Conservation (phyloP, 1,140 invertebrate genomes). For the Drosophila micromelanica region DNA sequence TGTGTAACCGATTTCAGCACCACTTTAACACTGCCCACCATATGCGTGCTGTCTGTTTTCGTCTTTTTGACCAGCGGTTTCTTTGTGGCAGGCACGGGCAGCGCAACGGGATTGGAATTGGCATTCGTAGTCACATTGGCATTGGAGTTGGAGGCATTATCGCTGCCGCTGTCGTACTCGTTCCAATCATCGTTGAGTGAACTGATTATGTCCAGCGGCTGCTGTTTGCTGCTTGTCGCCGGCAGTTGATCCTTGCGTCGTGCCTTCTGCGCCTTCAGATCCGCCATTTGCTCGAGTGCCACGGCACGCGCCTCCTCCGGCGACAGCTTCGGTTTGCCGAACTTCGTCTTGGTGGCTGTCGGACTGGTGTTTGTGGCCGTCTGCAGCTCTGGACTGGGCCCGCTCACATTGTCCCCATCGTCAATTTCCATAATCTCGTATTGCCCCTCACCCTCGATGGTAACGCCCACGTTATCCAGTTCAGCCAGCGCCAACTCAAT, state of each 20-base stretch:
- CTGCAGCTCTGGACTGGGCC: constrained; percentile 26
- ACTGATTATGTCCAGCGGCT: constrained; percentile 56
- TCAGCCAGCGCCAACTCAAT: constrained; percentile 53
- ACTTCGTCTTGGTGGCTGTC: constrained; percentile 15
- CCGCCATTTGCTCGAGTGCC: constrained; percentile 75
- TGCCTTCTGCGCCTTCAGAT: constrained; percentile 42
- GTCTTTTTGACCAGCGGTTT: constrained; percentile 6
- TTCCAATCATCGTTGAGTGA: constrained; percentile 78
- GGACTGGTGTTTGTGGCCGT: background rate
- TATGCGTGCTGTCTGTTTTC: constrained; percentile 4
- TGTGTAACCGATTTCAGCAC: constrained; percentile 34
- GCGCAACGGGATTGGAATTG: constrained; percentile 7
- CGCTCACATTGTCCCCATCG: constrained; percentile 51
- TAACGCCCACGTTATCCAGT: constrained; percentile 62
- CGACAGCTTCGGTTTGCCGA: constrained; percentile 52
- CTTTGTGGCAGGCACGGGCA: constrained; percentile 18
- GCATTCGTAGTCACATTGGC: background rate
- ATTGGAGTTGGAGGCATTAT: constrained; percentile 16
- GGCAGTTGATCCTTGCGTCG: constrained; percentile 61
- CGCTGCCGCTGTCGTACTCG: constrained; percentile 66
- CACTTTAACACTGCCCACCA: constrained; percentile 43
- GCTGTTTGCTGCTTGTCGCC: background rate
- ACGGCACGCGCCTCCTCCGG: constrained; percentile 71
- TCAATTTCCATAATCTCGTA: constrained; percentile 82
- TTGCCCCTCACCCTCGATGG: constrained; percentile 79